phyloP scores from a whole-genome alignment of 2,113 vertebrate genomes.

The Motacilla tschutschensis region DNA sequence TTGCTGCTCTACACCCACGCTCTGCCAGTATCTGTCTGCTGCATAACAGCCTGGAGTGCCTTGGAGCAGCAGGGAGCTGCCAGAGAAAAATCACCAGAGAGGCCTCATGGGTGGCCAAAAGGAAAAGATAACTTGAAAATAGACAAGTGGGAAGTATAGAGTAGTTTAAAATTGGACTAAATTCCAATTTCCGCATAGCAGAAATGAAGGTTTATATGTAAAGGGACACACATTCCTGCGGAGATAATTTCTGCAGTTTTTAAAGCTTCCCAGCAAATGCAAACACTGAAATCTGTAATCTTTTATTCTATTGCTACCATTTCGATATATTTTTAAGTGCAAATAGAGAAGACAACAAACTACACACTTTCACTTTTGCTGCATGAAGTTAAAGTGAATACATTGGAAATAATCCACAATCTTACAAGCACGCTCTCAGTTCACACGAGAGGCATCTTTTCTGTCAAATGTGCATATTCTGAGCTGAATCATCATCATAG shows the following conservation, averaged over 20 bases:
- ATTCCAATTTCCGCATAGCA: not conserved
- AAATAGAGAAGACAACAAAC: not conserved
- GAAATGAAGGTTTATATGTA: not conserved
- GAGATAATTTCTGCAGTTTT: not conserved
- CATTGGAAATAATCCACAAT: not conserved
- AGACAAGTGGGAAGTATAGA: not conserved
- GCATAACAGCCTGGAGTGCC: not conserved
- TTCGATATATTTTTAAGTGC: not conserved
- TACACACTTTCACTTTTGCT: not conserved
- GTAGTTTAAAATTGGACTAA: not conserved
- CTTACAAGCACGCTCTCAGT: not conserved
- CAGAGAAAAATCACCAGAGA: constrained; percentile 8
- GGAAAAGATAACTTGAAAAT: constrained; percentile 25
- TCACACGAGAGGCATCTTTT: not conserved
- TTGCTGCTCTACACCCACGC: not conserved
- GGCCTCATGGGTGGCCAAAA: not conserved
- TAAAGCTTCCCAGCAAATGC: not conserved
- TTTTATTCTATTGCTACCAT: not conserved
- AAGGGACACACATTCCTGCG: not conserved
- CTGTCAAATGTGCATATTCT: not conserved
- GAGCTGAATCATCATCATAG: not conserved
- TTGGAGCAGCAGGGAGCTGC: constrained; percentile 8
- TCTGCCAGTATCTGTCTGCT: constrained; percentile 6
- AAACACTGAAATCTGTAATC: not conserved
- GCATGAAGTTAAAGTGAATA: not conserved